Conservation (phyloP, 2,888 invertebrate genomes). For the Xanthia togata region DNA sequence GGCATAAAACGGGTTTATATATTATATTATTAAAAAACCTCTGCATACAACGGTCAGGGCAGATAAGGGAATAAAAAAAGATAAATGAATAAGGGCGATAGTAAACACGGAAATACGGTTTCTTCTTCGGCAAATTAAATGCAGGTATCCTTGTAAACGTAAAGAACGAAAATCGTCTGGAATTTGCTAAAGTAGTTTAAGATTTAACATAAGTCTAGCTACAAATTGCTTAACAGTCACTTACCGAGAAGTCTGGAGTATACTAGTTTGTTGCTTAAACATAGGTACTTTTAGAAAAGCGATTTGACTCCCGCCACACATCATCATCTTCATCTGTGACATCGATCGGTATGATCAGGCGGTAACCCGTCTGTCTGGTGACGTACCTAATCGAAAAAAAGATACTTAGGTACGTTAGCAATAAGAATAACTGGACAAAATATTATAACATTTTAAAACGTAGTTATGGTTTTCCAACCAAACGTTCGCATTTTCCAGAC, state of each 20-base stretch:
- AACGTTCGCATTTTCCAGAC: neutral
- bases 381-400: too few relatives aligned
- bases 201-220: slow-evolving; percentile 23
- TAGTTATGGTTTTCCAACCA: neutral
- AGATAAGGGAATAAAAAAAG: slow-evolving; percentile 68
- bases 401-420: too few relatives aligned
- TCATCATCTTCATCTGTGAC: too few relatives aligned
- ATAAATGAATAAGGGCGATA: slow-evolving; percentile 65
- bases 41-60: slow-evolving; percentile 79
- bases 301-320: too few relatives aligned
- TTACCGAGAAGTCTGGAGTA: neutral
- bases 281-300: neutral
- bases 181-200: slow-evolving; percentile 24
- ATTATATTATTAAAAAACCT: slow-evolving; percentile 87
- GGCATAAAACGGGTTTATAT: slow-evolving; percentile 77
- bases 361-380: too few relatives aligned
- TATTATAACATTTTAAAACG: too few relatives aligned
- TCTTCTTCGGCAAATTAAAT: slow-evolving; percentile 51
- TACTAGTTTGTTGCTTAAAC: neutral
- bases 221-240: slow-evolving; percentile 29
- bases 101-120: slow-evolving; percentile 58
- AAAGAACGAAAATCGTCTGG: slow-evolving; percentile 39
- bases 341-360: too few relatives aligned
- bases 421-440: too few relatives aligned
- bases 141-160: slow-evolving; percentile 33